Base-by-base conservation (phyloP, 2,797 vertebrate genomes). In the Ficedula albicollis region DNA sequence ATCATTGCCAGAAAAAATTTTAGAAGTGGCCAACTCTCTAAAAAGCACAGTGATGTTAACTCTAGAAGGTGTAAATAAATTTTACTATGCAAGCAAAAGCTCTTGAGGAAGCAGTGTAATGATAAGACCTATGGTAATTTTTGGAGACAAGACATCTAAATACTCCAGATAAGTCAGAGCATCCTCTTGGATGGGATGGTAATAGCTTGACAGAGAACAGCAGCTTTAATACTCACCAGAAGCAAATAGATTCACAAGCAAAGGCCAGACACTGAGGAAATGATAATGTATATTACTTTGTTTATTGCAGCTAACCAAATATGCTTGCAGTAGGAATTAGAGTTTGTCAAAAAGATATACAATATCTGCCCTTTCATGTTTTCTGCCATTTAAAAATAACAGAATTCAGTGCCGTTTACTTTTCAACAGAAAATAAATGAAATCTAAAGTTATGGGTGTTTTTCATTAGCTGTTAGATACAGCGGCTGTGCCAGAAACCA, bases 401-500 rank as follows among this genome's bases (percentile, higher is more conserved):
- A 80, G 89, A 87, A 93, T 82, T 78, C 78, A 87, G 56, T 34
- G 64, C 39, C 36, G 1, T 93, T 96, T 97, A 91, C 46, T 91
- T 97, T 92, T 95, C 90, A 94, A 93, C 86, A 80, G 68, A 91
- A 95, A 98, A 96, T 95, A 96, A 97, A 97, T 96, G 92, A 95
- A 97, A 96, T 97, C 77, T 94, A 86, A 95, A 97, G 79, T 95
- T 96, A 84, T 49, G 92, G 69, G 77, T 96, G 93, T 96, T 97
- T 98, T 98, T 97, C 97, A 97, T 98, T 97, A 98, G 94, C 96
- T 95, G 83, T 97, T 94, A 95, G 89, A 97, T 93, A 95, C 87
- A 77, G 64, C 26, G 76, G 84, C 97, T 96, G 85, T 91, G 87
- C 96, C 96, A 93, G 96, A 96, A 98, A 97, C 93, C 96, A 98